These are phyloP conservation scores for Podarcis raffonei DNA, from an alignment of 2,113 vertebrate species.

Conservation along the genomic window DNA sequence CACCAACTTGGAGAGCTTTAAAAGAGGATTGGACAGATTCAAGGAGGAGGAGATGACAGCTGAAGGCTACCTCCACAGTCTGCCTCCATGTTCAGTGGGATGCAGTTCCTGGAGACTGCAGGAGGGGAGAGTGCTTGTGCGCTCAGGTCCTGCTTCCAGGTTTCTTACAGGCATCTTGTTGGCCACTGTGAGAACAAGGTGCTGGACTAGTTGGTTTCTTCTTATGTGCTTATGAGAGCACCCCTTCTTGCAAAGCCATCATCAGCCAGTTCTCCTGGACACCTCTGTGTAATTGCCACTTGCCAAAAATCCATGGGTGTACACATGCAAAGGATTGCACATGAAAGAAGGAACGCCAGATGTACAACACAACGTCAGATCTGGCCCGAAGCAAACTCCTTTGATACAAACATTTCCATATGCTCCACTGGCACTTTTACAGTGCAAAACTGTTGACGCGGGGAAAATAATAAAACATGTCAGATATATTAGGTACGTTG, in stretches of 20 bases:
- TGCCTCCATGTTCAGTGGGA: no score
- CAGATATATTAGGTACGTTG: conserved; percentile 42
- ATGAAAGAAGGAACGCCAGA: background rate
- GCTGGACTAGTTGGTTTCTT: background rate
- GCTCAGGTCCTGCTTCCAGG: no score
- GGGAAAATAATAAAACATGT: conserved; percentile 56
- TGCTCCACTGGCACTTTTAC: conserved; percentile 31
- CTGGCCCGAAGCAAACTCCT: background rate
- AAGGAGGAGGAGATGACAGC: no score
- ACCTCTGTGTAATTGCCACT: background rate
- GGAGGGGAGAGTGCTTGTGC: no score
- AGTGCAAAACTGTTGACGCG: conserved; percentile 52
- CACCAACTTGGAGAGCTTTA: no score
- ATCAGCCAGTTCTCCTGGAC: background rate
- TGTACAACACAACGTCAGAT: background rate
- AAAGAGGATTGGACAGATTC: no score
- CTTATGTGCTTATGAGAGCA: background rate
- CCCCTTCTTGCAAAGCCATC: background rate
- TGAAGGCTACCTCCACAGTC: no score
- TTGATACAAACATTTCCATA: conserved; percentile 45
- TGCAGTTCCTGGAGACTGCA: no score
- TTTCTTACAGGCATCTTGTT: background rate
- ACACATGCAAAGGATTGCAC: background rate
- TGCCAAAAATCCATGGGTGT: background rate
- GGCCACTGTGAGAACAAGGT: background rate